Evolutionary conservation across 2,113 vertebrate genomes (phyloP).

Genomic region (Hypanus sabinus): DNA sequence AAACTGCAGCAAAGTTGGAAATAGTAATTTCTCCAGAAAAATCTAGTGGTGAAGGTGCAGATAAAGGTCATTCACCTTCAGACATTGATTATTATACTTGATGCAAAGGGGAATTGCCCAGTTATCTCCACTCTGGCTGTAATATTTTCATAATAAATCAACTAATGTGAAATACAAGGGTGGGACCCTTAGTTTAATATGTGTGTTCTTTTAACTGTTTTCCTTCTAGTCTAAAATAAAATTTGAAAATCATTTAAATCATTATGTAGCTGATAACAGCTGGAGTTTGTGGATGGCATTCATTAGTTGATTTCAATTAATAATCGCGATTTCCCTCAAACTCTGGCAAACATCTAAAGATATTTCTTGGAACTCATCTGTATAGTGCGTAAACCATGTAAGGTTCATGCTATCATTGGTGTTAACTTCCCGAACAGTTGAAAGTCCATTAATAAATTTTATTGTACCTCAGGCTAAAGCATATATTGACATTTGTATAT

Average conservation of each 20-base stretch:
- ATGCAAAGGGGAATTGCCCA: too few relatives aligned
- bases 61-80: too few relatives aligned
- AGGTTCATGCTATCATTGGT: background rate
- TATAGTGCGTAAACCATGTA: background rate
- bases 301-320: too few relatives aligned
- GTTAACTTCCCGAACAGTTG: background rate
- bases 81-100: too few relatives aligned
- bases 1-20: too few relatives aligned
- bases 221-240: background rate
- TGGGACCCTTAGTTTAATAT: background rate
- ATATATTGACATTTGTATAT: background rate
- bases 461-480: background rate
- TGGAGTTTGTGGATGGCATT: too few relatives aligned
- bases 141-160: too few relatives aligned
- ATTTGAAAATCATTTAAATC: background rate
- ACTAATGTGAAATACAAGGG: background rate
- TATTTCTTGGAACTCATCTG: background rate
- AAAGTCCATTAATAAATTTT: background rate
- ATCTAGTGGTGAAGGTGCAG: too few relatives aligned
- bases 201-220: background rate
- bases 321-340: too few relatives aligned
- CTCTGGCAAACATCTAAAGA: too few relatives aligned
- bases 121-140: too few relatives aligned
- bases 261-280: background rate
- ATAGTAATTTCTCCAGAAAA: too few relatives aligned